phyloP scores from a whole-genome alignment of 2,113 vertebrate species.

The Gopherus flavomarginatus region DNA sequence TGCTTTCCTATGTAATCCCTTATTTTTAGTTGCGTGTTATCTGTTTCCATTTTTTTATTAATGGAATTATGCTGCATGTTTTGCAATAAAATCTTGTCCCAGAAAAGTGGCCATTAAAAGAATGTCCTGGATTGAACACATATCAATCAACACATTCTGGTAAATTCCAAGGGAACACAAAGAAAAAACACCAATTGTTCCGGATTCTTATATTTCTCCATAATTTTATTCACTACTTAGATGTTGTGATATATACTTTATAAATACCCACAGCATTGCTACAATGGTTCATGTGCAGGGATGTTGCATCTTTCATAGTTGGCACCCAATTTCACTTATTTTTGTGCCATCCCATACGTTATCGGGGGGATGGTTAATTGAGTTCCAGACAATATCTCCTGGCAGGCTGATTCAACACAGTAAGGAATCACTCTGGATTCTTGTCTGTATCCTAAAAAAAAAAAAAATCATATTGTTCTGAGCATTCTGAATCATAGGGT shows the following conservation, averaged over 20 bases:
- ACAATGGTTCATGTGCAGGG: background rate
- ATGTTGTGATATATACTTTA: background rate
- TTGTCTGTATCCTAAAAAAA: background rate
- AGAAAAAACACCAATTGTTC: background rate
- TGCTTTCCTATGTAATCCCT: background rate
- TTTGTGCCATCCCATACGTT: background rate
- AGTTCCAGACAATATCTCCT: background rate
- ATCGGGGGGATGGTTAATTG: background rate
- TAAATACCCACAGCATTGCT: background rate
- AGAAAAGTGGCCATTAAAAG: conserved; percentile 1
- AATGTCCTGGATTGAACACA: background rate
- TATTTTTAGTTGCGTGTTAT: background rate
- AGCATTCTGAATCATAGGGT: background rate
- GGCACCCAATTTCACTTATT: background rate
- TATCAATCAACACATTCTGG: background rate
- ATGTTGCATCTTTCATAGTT: background rate
- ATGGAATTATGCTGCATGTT: background rate
- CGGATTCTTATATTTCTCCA: background rate
- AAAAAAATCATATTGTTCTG: background rate
- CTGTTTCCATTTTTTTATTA: background rate
- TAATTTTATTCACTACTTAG: background rate
- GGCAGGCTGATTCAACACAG: background rate
- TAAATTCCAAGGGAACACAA: background rate
- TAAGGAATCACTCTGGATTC: background rate
- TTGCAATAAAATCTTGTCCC: background rate